These are phyloP conservation scores for Oreortyx pictus DNA, from an alignment of 2,797 vertebrate species.

Conservation along the genomic window DNA sequence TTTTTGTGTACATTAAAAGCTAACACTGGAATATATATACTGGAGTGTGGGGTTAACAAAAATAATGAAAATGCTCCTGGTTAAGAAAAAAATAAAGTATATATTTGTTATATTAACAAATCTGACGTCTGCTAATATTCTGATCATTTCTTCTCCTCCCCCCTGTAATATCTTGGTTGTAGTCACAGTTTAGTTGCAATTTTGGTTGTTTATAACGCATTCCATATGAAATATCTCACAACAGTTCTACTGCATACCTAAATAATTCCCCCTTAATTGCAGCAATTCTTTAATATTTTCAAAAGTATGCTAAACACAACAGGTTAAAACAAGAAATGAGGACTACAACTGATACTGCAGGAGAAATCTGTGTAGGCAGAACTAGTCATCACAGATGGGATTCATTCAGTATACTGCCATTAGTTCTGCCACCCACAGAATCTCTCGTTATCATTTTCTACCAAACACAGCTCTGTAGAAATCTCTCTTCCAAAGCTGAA, in stretches of 20 bases:
- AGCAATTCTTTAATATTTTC: conserved; percentile 33
- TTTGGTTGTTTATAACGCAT: conserved; percentile 47
- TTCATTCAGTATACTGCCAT: conserved; percentile 32
- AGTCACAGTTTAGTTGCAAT: background rate
- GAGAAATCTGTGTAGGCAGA: conserved; percentile 47
- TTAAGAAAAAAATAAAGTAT: background rate
- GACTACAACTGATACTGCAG: conserved; percentile 43
- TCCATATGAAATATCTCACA: conserved; percentile 37
- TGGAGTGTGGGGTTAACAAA: background rate
- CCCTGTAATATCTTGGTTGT: background rate
- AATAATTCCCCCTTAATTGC: conserved; percentile 47
- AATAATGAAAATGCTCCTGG: background rate
- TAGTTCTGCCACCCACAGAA: conserved; percentile 50
- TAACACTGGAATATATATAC: background rate
- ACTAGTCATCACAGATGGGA: conserved; percentile 48
- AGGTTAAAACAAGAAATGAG: conserved; percentile 69
- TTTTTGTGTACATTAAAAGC: conserved; percentile 7
- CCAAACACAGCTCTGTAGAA: conserved; percentile 8
- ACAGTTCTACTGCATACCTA: background rate
- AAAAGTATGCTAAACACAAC: conserved; percentile 57
- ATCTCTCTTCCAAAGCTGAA: background rate
- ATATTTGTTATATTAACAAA: background rate
- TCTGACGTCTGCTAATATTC: background rate
- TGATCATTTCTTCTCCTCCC: background rate
- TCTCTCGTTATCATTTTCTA: conserved; percentile 34